Conservation (phyloP, 2,797 vertebrate species). For the Syndactyla subalaris region DNA sequence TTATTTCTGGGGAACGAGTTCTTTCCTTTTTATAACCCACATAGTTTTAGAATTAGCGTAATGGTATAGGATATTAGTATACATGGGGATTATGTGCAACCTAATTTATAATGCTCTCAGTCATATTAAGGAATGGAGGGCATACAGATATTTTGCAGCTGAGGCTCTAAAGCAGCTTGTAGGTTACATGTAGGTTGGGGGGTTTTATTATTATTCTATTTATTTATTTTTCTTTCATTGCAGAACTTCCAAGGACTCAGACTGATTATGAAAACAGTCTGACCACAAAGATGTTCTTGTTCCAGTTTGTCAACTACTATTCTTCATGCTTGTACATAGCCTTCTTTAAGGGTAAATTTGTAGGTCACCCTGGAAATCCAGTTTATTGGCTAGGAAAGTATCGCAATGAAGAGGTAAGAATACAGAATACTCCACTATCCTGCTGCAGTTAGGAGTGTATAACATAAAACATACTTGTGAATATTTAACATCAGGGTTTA, state of each 20-base stretch:
- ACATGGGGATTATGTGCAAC: constrained; percentile 18
- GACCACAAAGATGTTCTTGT: constrained; percentile 96
- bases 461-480: background rate
- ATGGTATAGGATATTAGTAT: background rate
- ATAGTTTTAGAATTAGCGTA: constrained; percentile 53
- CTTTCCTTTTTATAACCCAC: background rate
- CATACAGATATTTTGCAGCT: background rate
- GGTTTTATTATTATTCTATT: rapidly evolving
- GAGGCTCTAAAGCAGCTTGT: constrained; percentile 3
- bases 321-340: constrained; percentile 97
- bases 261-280: constrained; percentile 94
- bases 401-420: constrained; percentile 90
- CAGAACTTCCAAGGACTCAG: constrained; percentile 92
- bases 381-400: constrained; percentile 89
- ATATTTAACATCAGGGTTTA: background rate
- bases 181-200: background rate
- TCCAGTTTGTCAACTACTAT: constrained; percentile 97
- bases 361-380: constrained; percentile 87
- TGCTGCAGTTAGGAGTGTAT: background rate
- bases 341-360: constrained; percentile 92
- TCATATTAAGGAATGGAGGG: constrained; percentile 13
- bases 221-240: background rate
- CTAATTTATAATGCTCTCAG: constrained; percentile 22
- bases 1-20: background rate
- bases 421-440: background rate